phyloP scores from a whole-genome alignment of 1,140 invertebrate species.

The Formica selysi region DNA sequence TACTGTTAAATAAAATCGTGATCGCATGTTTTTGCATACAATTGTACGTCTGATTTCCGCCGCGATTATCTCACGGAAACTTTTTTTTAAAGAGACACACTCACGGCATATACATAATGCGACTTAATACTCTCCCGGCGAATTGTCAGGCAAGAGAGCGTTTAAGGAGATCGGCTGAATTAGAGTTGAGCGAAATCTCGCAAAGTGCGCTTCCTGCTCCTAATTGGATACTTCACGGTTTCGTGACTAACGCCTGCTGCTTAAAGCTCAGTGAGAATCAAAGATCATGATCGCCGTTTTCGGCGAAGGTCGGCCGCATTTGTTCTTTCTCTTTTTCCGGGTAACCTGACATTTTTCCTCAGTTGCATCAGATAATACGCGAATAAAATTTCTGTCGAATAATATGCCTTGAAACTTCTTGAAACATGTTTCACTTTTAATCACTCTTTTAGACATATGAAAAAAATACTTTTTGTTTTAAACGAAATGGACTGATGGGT shows the following conservation, averaged over 20 bases:
- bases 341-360: constrained; percentile 8
- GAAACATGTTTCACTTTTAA: not conserved
- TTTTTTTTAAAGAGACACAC: constrained; percentile 24
- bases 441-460: not conserved
- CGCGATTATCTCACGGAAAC: not conserved
- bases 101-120: not conserved
- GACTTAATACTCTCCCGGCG: constrained; percentile 35
- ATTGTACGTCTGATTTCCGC: constrained; percentile 35
- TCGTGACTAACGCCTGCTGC: constrained; percentile 71
- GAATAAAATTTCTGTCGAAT: not conserved
- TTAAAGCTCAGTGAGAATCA: constrained; percentile 67
- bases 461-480: too few relatives aligned
- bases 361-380: constrained; percentile 20
- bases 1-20: not conserved
- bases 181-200: constrained; percentile 50
- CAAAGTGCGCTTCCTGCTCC: constrained; percentile 71
- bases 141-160: constrained; percentile 61
- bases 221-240: constrained; percentile 77
- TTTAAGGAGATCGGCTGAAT: constrained; percentile 77
- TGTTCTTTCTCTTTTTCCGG: constrained; percentile 59
- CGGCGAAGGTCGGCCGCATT: constrained; percentile 61
- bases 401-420: not conserved
- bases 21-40: constrained; percentile 48
- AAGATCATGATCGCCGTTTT: constrained; percentile 60
- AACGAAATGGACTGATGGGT: not conserved